Percentiles rank a stretch among this genome's conserved stretches.
Evolutionary conservation across 2,888 invertebrate genomes (phyloP).

Genomic region (Lithodes maja): DNA sequence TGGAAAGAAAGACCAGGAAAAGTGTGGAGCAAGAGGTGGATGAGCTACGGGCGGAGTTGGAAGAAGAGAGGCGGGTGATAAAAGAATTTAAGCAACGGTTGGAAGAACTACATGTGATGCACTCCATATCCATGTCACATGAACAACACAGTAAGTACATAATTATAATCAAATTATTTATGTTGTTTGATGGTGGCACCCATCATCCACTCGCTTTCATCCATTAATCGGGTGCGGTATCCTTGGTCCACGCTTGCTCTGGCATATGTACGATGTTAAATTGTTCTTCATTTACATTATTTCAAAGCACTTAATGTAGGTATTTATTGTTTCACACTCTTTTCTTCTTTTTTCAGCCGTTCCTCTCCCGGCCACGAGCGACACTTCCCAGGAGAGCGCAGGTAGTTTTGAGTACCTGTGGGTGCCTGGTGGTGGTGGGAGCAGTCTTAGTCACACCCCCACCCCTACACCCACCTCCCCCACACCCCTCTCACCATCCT

Average conservation of each 20-base stretch:
- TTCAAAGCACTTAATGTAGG: too few relatives aligned
- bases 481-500: neutral
- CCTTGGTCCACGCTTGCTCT: too few relatives aligned
- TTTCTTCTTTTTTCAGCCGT: slow-evolving; percentile 18
- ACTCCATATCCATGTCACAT: neutral
- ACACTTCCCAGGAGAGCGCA: slow-evolving; percentile 57
- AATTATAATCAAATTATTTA: too few relatives aligned
- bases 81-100: slow-evolving; percentile 44
- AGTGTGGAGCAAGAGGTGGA: slow-evolving; percentile 31
- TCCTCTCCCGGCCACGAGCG: slow-evolving; percentile 42
- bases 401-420: slow-evolving; percentile 49
- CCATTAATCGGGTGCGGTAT: too few relatives aligned
- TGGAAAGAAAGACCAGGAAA: slow-evolving; percentile 11
- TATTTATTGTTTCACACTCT: too few relatives aligned
- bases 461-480: neutral
- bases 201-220: too few relatives aligned
- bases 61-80: slow-evolving; percentile 60
- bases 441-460: slow-evolving; percentile 18
- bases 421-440: neutral
- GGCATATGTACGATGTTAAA: too few relatives aligned
- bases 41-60: slow-evolving; percentile 37
- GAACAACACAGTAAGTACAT: neutral
- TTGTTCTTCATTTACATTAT: too few relatives aligned
- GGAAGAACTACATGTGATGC: neutral
- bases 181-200: too few relatives aligned